Evolutionary conservation across 1,140 invertebrate genomes (phyloP).

Genomic region (Atta cephalotes): DNA sequence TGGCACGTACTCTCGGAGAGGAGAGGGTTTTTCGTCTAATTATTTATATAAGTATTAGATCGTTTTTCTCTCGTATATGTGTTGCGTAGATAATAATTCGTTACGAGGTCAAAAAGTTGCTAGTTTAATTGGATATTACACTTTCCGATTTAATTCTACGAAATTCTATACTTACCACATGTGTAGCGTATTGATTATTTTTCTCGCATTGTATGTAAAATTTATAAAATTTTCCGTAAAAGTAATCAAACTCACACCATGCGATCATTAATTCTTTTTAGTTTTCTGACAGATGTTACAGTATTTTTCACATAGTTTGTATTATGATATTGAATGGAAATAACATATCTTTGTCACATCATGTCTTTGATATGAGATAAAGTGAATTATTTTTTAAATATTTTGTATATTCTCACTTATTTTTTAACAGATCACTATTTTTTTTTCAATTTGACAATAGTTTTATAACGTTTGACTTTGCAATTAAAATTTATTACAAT

Average conservation of each 20-base stretch:
- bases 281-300: neutral
- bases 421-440: neutral
- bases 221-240: neutral
- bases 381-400: neutral
- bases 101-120: neutral
- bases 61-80: neutral
- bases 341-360: neutral
- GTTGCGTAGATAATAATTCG: neutral
- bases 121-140: slow-evolving; percentile 3
- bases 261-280: slow-evolving; percentile 4
- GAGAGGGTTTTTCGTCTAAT: neutral
- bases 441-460: neutral
- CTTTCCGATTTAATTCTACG: neutral
- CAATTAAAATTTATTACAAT: neutral
- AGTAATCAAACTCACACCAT: slow-evolving; percentile 2
- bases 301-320: neutral
- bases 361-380: neutral
- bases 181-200: slow-evolving; percentile 6
- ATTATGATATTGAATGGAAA: slow-evolving; percentile 26
- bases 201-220: neutral
- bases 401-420: neutral
- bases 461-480: neutral
- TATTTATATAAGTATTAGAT: slow-evolving; percentile 22
- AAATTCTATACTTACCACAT: neutral
- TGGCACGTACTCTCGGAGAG: neutral